Percentiles rank a stretch among this genome's conserved stretches.
Conservation (phyloP, 1,140 invertebrate species). For the Drosophila suzukii region DNA sequence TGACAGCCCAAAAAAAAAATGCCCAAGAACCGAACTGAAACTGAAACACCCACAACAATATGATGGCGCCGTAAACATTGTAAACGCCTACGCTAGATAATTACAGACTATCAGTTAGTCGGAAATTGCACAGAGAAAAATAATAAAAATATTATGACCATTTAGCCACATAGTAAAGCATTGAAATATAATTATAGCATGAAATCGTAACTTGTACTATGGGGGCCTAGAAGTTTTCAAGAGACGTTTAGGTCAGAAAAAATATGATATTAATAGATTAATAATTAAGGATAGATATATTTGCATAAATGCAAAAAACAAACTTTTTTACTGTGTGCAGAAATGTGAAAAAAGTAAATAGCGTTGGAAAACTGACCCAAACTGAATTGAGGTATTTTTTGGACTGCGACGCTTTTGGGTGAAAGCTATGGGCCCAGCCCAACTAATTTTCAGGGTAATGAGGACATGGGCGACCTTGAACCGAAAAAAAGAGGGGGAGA, state of each 20-base stretch:
- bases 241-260: background rate
- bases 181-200: background rate
- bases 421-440: constrained; percentile 29
- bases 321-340: constrained; percentile 12
- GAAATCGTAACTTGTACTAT: background rate
- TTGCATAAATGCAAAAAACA: too few relatives aligned
- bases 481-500: constrained; percentile 1
- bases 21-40: constrained; percentile 10
- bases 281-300: background rate
- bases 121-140: constrained; percentile 9
- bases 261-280: background rate
- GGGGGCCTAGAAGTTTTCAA: too few relatives aligned
- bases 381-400: constrained; percentile 42
- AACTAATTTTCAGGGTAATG: constrained; percentile 51
- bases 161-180: background rate
- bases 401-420: constrained; percentile 58
- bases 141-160: background rate
- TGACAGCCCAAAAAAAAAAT: constrained; percentile 30
- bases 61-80: constrained; percentile 55
- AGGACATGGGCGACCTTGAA: constrained; percentile 62
- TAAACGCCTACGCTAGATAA: constrained; percentile 69
- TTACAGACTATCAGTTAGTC: constrained; percentile 62
- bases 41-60: constrained; percentile 32
- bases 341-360: constrained; percentile 1
- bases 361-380: constrained; percentile 28